Conservation (phyloP, 2,113 vertebrate species). For the Myiagra hebetior region DNA sequence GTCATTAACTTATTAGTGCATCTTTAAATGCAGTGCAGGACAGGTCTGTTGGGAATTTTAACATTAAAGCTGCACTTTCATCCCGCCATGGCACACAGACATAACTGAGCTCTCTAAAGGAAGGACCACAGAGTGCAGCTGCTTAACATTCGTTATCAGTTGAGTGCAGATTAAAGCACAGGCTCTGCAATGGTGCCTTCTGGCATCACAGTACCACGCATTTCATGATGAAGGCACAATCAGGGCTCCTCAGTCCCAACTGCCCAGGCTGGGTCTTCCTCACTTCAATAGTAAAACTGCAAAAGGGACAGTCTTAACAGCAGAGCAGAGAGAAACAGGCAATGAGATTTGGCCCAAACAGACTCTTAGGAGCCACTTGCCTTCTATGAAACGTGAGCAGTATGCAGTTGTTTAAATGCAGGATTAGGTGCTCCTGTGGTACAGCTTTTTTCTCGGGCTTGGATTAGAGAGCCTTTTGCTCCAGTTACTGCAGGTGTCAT, state of each 20-base stretch:
- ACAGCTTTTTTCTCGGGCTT: not conserved
- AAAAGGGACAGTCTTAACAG: not conserved
- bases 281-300: not conserved
- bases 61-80: not conserved
- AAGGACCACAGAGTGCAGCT: not conserved
- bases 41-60: not conserved
- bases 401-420: not conserved
- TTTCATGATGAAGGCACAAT: not conserved
- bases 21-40: not conserved
- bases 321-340: not conserved
- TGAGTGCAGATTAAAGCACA: not conserved
- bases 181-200: not conserved
- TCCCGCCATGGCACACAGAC: not conserved
- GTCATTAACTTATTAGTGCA: conserved; percentile 9
- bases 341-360: not conserved
- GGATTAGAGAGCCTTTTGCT: not conserved
- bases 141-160: not conserved
- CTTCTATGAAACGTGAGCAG: not conserved
- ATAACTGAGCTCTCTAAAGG: not conserved
- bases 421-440: not conserved
- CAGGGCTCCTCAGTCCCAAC: not conserved
- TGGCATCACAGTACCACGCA: fast-evolving
- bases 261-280: not conserved
- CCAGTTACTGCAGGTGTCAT: not conserved
- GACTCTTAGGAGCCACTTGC: not conserved